A percentile compares a stretch with the other conserved stretches of the same genome.
These are phyloP conservation scores for Lasioglossum pauxillum DNA, from an alignment of 2,888 invertebrate genomes.

Conservation along the genomic window DNA sequence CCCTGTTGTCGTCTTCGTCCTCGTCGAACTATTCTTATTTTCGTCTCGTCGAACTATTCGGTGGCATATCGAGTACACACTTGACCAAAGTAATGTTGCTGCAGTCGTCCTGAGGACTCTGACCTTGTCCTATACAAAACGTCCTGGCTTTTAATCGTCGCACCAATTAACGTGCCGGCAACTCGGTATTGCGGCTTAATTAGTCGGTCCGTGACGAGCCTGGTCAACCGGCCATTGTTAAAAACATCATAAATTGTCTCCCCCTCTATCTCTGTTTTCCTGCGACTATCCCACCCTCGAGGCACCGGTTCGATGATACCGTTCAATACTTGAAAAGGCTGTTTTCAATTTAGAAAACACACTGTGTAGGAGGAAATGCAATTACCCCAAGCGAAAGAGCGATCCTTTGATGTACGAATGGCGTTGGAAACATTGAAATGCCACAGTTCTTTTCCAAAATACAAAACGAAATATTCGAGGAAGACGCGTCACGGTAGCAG, in stretches of 20 bases:
- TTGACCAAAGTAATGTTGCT: not conserved
- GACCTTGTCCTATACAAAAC: constrained; percentile 54
- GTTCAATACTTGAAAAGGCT: not conserved
- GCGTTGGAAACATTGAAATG: not conserved
- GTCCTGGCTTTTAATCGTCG: constrained; percentile 50
- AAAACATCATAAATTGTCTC: constrained; percentile 19
- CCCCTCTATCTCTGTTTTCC: not conserved
- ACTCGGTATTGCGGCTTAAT: constrained; percentile 43
- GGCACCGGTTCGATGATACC: too few species aligned
- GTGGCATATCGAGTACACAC: not conserved
- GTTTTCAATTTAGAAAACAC: not conserved
- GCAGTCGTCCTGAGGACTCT: constrained; percentile 41
- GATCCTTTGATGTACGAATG: not conserved
- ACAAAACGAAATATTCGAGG: not conserved
- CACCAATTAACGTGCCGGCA: constrained; percentile 51
- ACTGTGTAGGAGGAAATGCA: not conserved
- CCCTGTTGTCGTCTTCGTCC: constrained; percentile 24
- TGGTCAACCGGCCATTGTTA: not conserved
- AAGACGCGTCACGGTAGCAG: not conserved
- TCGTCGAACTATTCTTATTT: constrained; percentile 36
- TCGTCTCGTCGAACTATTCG: too few species aligned
- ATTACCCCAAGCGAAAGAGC: not conserved
- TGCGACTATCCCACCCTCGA: not conserved
- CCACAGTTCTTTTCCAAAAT: not conserved
- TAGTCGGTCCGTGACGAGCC: constrained; percentile 13